Evolutionary conservation across 2,888 invertebrate species (phyloP).

Genomic region (Lasioglossum lativentre): DNA sequence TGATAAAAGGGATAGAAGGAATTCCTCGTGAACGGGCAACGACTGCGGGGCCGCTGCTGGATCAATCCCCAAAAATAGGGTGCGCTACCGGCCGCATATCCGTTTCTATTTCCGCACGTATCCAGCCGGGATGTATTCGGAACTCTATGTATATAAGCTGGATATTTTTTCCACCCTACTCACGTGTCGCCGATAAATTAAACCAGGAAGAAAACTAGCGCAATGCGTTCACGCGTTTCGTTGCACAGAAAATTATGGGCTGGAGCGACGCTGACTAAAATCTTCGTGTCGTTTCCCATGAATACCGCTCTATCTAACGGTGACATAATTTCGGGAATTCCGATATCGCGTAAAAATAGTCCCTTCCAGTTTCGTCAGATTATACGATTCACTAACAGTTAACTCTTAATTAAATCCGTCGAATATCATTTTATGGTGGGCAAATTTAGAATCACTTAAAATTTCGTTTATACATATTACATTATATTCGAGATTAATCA

Average conservation of each 20-base stretch:
- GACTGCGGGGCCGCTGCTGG: slow-evolving; percentile 11
- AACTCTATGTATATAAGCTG: slow-evolving; percentile 35
- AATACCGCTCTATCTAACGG: neutral
- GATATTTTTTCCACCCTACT: slow-evolving; percentile 67
- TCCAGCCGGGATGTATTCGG: slow-evolving; percentile 52
- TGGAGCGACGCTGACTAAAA: slow-evolving; percentile 15
- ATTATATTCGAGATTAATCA: too few relatives aligned
- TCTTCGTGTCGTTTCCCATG: neutral
- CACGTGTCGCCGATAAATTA: slow-evolving; percentile 72
- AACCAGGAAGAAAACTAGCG: slow-evolving; percentile 40
- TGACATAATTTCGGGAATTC: neutral
- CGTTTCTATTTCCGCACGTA: slow-evolving; percentile 70
- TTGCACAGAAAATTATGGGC: slow-evolving; percentile 36
- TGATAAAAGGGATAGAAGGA: slow-evolving; percentile 49
- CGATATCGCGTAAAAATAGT: slow-evolving; percentile 25
- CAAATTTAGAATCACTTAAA: too few relatives aligned
- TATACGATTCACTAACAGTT: neutral
- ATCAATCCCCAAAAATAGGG: slow-evolving; percentile 72
- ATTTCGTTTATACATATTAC: too few relatives aligned
- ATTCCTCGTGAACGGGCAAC: slow-evolving; percentile 33
- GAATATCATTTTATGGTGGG: neutral
- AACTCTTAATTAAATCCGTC: neutral
- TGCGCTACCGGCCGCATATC: slow-evolving; percentile 62
- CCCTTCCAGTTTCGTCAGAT: neutral
- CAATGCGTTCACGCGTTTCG: slow-evolving; percentile 27